Evolutionary conservation across 2,113 vertebrate species (phyloP).

Genomic region (Nothobranchius furzeri): DNA sequence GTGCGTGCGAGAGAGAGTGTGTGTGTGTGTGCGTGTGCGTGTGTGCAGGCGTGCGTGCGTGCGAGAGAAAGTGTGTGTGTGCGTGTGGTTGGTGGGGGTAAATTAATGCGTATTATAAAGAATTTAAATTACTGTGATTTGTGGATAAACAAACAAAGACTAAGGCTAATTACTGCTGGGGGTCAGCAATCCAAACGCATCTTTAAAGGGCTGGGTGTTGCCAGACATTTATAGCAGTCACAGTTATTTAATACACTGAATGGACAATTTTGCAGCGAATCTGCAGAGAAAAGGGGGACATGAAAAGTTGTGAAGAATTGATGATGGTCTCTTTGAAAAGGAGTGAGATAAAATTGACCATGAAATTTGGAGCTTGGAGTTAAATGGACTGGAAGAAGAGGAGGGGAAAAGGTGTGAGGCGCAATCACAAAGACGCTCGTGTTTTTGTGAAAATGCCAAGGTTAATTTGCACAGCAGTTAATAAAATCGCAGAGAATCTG

Average conservation of each 20-base stretch:
- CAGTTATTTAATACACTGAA: conserved; percentile 80
- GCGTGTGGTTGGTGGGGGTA: neutral
- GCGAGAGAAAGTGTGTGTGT: neutral
- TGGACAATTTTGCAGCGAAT: conserved; percentile 79
- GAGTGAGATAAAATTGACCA: conserved; percentile 83
- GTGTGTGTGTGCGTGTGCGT: too few relatives aligned
- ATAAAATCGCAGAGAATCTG: conserved; percentile 66
- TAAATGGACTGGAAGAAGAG: conserved; percentile 78
- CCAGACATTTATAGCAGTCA: conserved; percentile 75
- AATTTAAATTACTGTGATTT: conserved; percentile 60
- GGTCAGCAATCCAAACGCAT: conserved; percentile 74
- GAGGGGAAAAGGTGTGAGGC: conserved; percentile 54
- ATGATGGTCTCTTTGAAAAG: conserved; percentile 80
- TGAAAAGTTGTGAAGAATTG: conserved; percentile 83
- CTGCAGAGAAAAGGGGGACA: conserved; percentile 76
- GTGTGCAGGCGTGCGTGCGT: too few relatives aligned
- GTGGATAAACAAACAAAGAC: conserved; percentile 69
- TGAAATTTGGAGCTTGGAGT: conserved; percentile 81
- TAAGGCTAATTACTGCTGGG: conserved; percentile 80
- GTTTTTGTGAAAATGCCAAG: conserved; percentile 74
- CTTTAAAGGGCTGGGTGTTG: conserved; percentile 70
- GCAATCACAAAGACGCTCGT: conserved; percentile 60
- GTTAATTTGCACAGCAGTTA: conserved; percentile 79
- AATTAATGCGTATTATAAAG: conserved; percentile 22
- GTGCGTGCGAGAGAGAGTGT: too few relatives aligned